Base-by-base conservation (phyloP, 2,797 vertebrate genomes). In the Melanogrammus aeglefinus region DNA sequence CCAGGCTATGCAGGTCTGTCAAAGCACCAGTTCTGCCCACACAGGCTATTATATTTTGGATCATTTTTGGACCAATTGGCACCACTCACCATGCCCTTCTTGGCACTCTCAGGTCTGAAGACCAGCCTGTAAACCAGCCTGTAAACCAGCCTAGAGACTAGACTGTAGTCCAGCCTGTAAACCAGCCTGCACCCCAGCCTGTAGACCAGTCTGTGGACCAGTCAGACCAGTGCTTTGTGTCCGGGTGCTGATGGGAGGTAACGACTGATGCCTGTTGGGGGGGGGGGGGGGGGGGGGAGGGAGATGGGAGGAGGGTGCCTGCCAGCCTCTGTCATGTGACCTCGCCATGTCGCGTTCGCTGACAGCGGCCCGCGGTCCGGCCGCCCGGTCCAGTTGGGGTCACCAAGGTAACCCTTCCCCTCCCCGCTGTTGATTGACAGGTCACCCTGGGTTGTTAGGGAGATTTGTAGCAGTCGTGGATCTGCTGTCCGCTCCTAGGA, bases 371-470 rank as follows among this genome's bases (percentile, higher is more conserved):
- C 81, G 74, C 57, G 24, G 66, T 70, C 24, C 3, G 66, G 10
- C 6, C 29, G 88, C 83, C 80, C 86, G 89, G 92, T 92, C 90
- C 85, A 84, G 74, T 16, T 84, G 90, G 86, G 94, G 93, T 94
- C 93, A 94, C 82, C 41, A 87, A 88, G 80, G 81, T 86, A 84
- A 87, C 86, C 86, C 86, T 78, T 41, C 76, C 73, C 39, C 36
- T 33, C 13, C 63, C 63, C 5, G 21, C 1, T 57, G 0, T 87
- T 93, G 91, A 94, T 82, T 93, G 94, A 94, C 93, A 94, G 92
- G 86, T 85, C 88, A 86, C 85, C 71, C 82, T 83, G 91, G 92
- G 93, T 95, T 94, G 94, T 95, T 95, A 95, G 91, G 89, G 88
- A 94, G 91, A 94, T 94, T 94, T 93, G 88, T 91, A 88, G 88